These are phyloP conservation scores for Sebastes hubbsi DNA, from an alignment of 2,797 vertebrate species.

Conservation along the genomic window DNA sequence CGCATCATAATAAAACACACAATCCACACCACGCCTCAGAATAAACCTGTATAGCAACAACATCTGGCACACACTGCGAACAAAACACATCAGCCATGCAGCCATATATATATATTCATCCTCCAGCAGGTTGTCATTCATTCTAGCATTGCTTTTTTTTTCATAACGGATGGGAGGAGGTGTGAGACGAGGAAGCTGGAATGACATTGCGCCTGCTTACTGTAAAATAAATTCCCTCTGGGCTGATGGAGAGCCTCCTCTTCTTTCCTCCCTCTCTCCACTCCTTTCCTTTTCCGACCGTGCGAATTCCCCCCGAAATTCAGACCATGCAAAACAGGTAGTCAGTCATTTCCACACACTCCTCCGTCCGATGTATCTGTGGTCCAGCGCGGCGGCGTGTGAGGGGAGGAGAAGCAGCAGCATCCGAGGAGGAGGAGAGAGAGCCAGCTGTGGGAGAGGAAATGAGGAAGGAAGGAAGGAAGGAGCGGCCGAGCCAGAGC, in stretches of 20 bases:
- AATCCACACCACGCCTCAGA: conserved; percentile 44
- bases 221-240: conserved; percentile 79
- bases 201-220: conserved; percentile 86
- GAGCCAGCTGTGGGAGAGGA: conserved; percentile 65
- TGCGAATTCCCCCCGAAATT: conserved; percentile 72
- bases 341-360: conserved; percentile 59
- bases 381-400: background rate
- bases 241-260: conserved; percentile 67
- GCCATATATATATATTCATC: conserved; percentile 19
- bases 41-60: conserved; percentile 12
- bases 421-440: conserved; percentile 42
- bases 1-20: conserved; percentile 38
- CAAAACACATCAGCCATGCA: conserved; percentile 33
- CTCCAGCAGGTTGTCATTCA: conserved; percentile 39
- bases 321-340: conserved; percentile 70
- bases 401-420: background rate
- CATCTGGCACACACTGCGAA: conserved; percentile 59
- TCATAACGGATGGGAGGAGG: conserved; percentile 46
- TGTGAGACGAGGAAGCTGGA: conserved; percentile 58
- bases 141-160: background rate
- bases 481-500: conserved; percentile 77
- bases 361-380: conserved; percentile 29
- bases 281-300: conserved; percentile 73
- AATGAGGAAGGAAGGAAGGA: conserved; percentile 52
- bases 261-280: conserved; percentile 58